These are phyloP conservation scores for Oenanthe melanoleuca DNA, from an alignment of 2,113 vertebrate species.

Conservation along the genomic window DNA sequence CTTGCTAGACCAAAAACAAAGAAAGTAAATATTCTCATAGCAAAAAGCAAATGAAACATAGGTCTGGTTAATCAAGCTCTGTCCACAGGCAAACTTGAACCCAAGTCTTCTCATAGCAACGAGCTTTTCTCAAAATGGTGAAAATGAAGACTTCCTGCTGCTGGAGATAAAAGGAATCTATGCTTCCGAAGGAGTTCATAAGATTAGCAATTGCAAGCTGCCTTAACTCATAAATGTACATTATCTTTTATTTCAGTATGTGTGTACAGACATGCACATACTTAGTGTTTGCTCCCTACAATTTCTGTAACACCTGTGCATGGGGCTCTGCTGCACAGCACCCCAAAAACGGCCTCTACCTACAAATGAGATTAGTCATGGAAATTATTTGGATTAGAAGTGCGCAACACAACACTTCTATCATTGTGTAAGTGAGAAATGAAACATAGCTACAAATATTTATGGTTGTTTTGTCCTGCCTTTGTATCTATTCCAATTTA, in stretches of 20 bases:
- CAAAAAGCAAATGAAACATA: conserved; percentile 2
- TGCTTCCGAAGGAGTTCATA: conserved; percentile 27
- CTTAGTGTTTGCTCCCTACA: conserved; percentile 65
- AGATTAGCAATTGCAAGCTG: conserved; percentile 61
- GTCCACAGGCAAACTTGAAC: conserved; percentile 55
- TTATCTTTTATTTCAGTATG: not conserved
- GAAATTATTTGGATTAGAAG: not conserved
- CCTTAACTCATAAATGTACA: conserved; percentile 68
- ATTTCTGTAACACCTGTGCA: not conserved
- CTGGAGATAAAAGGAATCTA: conserved; percentile 39
- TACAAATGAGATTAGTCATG: not conserved
- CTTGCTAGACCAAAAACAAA: conserved; percentile 57
- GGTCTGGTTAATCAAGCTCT: conserved; percentile 58
- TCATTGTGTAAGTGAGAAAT: not conserved
- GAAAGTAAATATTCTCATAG: conserved; percentile 23
- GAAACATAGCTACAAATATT: not conserved
- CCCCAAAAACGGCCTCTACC: not conserved
- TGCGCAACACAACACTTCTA: not conserved
- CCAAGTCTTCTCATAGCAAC: conserved; percentile 31
- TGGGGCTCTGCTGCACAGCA: not conserved
- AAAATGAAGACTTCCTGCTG: conserved; percentile 41
- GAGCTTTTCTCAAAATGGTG: conserved; percentile 24
- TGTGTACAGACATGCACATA: conserved; percentile 34
- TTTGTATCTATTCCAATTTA: not conserved
- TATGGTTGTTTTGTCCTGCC: not conserved